Evolutionary conservation across 2,888 invertebrate species (phyloP).

Genomic region (Choristoneura rosaceana): DNA sequence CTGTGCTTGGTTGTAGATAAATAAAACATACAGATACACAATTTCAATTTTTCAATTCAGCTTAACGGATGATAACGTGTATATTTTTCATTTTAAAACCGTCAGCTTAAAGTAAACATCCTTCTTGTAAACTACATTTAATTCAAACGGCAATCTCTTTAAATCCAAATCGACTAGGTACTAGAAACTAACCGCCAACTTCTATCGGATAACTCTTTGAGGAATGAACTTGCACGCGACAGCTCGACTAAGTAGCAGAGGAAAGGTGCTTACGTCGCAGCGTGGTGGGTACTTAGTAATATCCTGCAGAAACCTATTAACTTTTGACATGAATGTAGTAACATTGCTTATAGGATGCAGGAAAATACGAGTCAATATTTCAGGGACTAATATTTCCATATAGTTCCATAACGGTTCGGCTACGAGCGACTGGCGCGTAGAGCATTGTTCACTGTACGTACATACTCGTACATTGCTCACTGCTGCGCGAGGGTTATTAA

Average conservation of each 20-base stretch:
- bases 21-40: no score
- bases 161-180: background rate
- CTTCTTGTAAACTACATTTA: background rate
- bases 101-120: background rate
- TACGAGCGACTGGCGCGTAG: no score
- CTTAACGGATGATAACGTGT: background rate
- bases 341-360: slow-evolving; percentile 7
- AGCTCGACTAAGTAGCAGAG: slow-evolving; percentile 20
- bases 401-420: background rate
- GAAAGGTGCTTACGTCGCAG: background rate
- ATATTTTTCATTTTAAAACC: background rate
- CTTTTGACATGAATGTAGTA: slow-evolving; percentile 23
- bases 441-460: background rate
- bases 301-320: slow-evolving; percentile 29
- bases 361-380: slow-evolving; percentile 7
- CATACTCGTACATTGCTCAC: no score
- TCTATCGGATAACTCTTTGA: slow-evolving; percentile 25
- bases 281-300: slow-evolving; percentile 22
- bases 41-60: no score
- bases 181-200: background rate
- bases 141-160: background rate
- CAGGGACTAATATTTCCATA: slow-evolving; percentile 9
- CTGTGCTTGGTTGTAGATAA: no score
- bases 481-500: no score
- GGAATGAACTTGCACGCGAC: slow-evolving; percentile 29